Evolutionary conservation across 2,113 vertebrate species (phyloP).

Genomic region (Oxyura jamaicensis): DNA sequence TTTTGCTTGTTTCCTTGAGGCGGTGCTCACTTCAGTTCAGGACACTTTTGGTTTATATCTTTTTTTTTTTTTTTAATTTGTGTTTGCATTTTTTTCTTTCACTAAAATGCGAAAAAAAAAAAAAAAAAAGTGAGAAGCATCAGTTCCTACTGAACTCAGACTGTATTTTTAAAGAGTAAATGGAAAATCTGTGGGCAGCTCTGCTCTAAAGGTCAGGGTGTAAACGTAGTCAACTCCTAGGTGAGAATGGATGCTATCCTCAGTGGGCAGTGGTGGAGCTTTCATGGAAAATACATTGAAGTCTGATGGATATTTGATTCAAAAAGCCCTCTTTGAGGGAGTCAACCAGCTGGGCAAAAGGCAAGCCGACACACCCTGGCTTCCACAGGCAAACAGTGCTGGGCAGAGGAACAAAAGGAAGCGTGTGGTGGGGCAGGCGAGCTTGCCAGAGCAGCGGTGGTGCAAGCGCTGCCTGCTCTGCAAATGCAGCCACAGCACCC

Average conservation of each 20-base stretch:
- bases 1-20: background rate
- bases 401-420: background rate
- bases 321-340: background rate
- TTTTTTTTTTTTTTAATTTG: background rate
- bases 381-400: background rate
- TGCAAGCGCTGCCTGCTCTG: background rate
- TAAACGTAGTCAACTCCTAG: background rate
- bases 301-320: background rate
- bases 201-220: background rate
- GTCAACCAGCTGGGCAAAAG: background rate
- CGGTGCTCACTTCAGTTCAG: rapidly evolving
- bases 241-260: background rate
- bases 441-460: background rate
- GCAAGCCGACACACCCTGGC: background rate
- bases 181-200: background rate
- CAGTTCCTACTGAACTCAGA: rapidly evolving
- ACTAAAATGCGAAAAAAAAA: background rate
- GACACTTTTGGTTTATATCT: background rate
- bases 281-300: rapidly evolving
- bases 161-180: background rate
- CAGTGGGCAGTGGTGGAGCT: rapidly evolving
- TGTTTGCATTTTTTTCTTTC: background rate
- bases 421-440: background rate
- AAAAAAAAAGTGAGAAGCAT: rapidly evolving
- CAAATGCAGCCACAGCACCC: background rate